Conservation (phyloP, 2,797 vertebrate genomes). For the Salmo trutta region DNA sequence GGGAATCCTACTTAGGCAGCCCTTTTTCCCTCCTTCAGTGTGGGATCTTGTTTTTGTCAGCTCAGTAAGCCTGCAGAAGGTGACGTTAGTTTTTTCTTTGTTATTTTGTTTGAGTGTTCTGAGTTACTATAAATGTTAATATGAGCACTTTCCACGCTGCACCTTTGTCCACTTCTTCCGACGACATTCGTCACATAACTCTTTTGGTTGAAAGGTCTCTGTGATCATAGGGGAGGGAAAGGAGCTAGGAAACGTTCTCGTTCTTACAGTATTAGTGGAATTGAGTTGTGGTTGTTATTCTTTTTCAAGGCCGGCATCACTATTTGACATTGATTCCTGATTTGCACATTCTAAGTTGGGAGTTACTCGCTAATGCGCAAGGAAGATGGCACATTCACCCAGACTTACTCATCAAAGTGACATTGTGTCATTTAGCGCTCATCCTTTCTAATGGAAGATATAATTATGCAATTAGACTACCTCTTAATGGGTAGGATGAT, state of each 20-base stretch:
- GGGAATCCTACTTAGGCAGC: too few species aligned
- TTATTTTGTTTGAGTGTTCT: too few species aligned
- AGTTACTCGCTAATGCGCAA: neutral
- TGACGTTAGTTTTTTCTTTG: too few species aligned
- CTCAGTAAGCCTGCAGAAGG: too few species aligned
- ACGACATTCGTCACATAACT: neutral
- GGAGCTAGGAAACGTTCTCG: neutral
- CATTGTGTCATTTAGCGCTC: slow-evolving; percentile 62
- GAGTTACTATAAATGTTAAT: too few species aligned
- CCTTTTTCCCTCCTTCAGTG: too few species aligned
- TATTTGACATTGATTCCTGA: neutral
- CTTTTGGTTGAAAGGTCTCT: slow-evolving; percentile 1
- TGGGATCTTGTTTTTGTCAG: too few species aligned
- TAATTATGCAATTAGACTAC: slow-evolving; percentile 66
- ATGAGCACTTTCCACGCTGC: too few species aligned
- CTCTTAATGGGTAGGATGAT: slow-evolving; percentile 50
- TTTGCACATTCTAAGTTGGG: neutral
- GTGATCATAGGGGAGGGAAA: neutral
- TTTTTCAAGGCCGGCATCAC: neutral
- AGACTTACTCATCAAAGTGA: slow-evolving; percentile 63
- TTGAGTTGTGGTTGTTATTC: too few species aligned
- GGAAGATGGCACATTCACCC: neutral
- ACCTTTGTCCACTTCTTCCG: too few species aligned
- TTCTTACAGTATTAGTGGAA: neutral
- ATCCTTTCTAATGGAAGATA: slow-evolving; percentile 67